Evolutionary conservation across 2,113 vertebrate genomes (phyloP).

Genomic region (Dipodomys spectabilis): DNA sequence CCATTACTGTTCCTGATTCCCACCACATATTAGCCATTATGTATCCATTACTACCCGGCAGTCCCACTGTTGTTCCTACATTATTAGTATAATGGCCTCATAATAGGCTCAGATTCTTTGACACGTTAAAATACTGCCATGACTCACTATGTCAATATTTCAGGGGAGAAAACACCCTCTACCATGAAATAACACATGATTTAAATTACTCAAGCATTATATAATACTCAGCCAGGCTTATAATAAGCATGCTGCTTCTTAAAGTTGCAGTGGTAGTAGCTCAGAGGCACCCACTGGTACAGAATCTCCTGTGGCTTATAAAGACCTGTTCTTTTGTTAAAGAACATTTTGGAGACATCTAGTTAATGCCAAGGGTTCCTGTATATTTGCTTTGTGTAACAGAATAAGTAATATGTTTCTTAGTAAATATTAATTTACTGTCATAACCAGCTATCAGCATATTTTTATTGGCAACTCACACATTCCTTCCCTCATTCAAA

Average conservation of each 20-base stretch:
- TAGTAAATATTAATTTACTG: slow-evolving; percentile 27
- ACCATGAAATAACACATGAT: neutral
- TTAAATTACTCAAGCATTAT: slow-evolving; percentile 64
- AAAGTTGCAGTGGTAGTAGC: neutral
- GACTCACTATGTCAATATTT: slow-evolving; percentile 50
- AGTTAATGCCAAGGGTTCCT: slow-evolving; percentile 13
- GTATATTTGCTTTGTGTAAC: slow-evolving; percentile 17
- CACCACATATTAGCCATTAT: slow-evolving; percentile 68
- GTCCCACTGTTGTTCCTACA: slow-evolving; percentile 15
- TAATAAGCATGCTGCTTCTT: slow-evolving; percentile 20
- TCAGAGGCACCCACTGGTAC: slow-evolving; percentile 8
- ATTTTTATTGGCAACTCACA: neutral
- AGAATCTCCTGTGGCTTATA: neutral
- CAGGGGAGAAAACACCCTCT: neutral
- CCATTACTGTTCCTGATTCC: slow-evolving; percentile 50
- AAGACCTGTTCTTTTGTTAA: neutral
- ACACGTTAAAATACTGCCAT: slow-evolving; percentile 28
- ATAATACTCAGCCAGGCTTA: slow-evolving; percentile 23
- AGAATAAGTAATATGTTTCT: slow-evolving; percentile 6
- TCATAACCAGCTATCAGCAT: neutral
- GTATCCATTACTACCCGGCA: slow-evolving; percentile 54
- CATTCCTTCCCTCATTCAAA: neutral
- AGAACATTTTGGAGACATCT: neutral
- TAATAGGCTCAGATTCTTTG: slow-evolving; percentile 53
- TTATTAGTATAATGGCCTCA: slow-evolving; percentile 47